Conservation (phyloP, 2,888 invertebrate genomes). For the Drepanosiphum platanoidis region DNA sequence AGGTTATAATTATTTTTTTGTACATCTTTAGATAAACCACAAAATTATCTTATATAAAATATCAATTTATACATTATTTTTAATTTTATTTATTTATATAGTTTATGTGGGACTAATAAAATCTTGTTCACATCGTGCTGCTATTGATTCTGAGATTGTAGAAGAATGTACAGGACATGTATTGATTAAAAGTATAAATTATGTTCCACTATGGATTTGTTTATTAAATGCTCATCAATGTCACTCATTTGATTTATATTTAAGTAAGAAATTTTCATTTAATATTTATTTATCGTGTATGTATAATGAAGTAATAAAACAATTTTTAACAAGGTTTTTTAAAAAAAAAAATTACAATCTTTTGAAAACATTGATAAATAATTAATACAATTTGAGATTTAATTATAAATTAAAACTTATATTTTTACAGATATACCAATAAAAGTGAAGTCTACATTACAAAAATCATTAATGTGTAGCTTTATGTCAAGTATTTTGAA, state of each 20-base stretch:
- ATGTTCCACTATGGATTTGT: slow-evolving; percentile 45
- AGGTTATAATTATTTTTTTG: neutral
- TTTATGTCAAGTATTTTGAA: slow-evolving; percentile 42
- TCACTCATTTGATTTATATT: slow-evolving; percentile 33
- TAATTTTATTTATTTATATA: neutral
- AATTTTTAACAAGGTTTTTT: too few relatives aligned
- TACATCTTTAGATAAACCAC: neutral
- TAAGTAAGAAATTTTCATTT: slow-evolving; percentile 28
- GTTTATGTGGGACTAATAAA: slow-evolving; percentile 46
- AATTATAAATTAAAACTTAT: too few relatives aligned
- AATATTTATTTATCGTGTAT: neutral
- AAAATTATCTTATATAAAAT: neutral
- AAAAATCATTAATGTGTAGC: slow-evolving; percentile 19
- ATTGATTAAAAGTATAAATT: slow-evolving; percentile 34
- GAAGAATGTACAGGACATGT: slow-evolving; percentile 31
- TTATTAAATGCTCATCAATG: slow-evolving; percentile 41
- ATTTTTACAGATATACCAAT: slow-evolving; percentile 39
- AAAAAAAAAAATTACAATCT: too few relatives aligned
- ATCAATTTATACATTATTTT: neutral
- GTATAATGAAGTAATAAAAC: too few relatives aligned
- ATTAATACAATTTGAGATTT: too few relatives aligned
- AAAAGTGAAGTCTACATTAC: slow-evolving; percentile 3
- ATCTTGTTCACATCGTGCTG: slow-evolving; percentile 50
- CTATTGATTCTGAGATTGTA: slow-evolving; percentile 37
- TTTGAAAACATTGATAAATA: too few relatives aligned